Conservation (phyloP, 2,113 vertebrate genomes). For the Acinonyx jubatus region DNA sequence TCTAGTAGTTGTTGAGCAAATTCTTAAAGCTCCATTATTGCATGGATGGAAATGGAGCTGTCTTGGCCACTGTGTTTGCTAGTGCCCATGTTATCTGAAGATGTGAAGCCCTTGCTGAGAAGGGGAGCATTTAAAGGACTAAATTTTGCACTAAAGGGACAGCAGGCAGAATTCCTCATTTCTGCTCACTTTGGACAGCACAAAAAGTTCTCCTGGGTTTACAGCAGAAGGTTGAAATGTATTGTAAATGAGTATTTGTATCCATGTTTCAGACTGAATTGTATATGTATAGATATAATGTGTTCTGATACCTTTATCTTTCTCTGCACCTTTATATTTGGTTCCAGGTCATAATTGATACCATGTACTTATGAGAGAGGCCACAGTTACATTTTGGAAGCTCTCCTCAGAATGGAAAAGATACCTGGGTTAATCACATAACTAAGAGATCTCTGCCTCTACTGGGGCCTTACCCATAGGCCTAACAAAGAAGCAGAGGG, state of each 20-base stretch:
- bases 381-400: background rate
- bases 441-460: conserved; percentile 44
- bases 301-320: conserved; percentile 43
- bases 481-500: background rate
- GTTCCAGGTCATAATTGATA: conserved; percentile 9
- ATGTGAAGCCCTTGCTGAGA: conserved; percentile 58
- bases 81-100: conserved; percentile 19
- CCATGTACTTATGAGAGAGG: conserved; percentile 43
- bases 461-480: conserved; percentile 15
- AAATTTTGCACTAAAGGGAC: conserved; percentile 69
- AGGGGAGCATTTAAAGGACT: conserved; percentile 28
- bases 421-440: conserved; percentile 55
- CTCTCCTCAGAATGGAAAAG: conserved; percentile 59
- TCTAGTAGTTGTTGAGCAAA: conserved; percentile 35
- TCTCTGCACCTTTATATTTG: conserved; percentile 43
- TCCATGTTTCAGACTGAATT: conserved; percentile 58
- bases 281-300: conserved; percentile 48
- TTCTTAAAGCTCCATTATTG: conserved; percentile 43
- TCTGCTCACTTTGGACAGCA: conserved; percentile 65
- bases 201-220: conserved; percentile 47
- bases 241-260: conserved; percentile 41
- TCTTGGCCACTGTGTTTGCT: conserved; percentile 29
- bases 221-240: conserved; percentile 65
- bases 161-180: background rate
- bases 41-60: conserved; percentile 1